Conservation (phyloP, 2,113 vertebrate species). For the Nicator chloris region DNA sequence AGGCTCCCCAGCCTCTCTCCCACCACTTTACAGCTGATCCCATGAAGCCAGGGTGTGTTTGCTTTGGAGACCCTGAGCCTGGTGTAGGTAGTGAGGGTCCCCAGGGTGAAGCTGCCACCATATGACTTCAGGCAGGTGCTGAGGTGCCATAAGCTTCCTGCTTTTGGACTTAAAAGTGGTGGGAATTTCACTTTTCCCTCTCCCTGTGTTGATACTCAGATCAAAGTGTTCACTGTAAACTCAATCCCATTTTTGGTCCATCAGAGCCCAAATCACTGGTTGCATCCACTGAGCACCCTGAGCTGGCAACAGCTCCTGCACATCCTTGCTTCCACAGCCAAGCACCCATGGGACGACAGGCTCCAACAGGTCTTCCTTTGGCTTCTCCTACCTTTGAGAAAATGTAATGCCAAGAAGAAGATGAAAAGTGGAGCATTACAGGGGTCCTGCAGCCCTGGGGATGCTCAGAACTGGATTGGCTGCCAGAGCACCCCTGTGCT, state of each 20-base stretch:
- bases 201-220: background rate
- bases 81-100: background rate
- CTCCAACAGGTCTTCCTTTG: background rate
- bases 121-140: rapidly evolving
- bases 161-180: background rate
- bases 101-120: background rate
- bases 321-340: background rate
- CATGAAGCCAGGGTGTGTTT: rapidly evolving
- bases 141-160: rapidly evolving
- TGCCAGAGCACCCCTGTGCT: background rate
- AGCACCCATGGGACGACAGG: rapidly evolving
- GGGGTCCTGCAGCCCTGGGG: background rate
- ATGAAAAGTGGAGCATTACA: background rate
- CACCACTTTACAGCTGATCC: rapidly evolving
- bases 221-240: background rate
- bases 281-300: background rate
- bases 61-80: background rate
- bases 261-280: background rate
- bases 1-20: background rate
- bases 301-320: background rate
- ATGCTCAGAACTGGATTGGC: background rate
- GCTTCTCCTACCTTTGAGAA: background rate
- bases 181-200: background rate
- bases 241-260: rapidly evolving
- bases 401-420: background rate